phyloP scores from a whole-genome alignment of 2,113 vertebrate genomes.

The Mobula hypostoma region DNA sequence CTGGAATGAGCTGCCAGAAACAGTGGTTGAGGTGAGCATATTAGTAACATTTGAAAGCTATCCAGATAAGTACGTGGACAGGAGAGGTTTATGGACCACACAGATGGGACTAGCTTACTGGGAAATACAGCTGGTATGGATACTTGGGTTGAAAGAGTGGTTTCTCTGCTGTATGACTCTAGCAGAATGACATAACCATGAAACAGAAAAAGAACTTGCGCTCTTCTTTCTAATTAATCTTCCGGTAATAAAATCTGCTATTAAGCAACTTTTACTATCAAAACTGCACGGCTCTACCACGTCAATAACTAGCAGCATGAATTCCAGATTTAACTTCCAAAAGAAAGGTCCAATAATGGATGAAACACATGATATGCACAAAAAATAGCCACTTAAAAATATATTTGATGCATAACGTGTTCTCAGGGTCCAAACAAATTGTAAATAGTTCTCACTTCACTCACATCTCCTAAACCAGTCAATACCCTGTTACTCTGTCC shows the following conservation, averaged over 20 bases:
- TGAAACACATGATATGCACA: not conserved
- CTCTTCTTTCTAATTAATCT: not conserved
- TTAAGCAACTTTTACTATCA: not conserved
- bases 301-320: not conserved
- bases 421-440: not conserved
- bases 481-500: not conserved
- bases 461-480: not conserved
- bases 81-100: too few species aligned
- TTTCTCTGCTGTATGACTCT: too few species aligned
- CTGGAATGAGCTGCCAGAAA: too few species aligned
- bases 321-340: not conserved
- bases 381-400: not conserved
- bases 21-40: too few species aligned
- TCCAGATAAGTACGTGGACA: too few species aligned
- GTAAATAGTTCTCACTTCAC: not conserved
- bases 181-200: not conserved
- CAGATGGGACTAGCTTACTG: too few species aligned
- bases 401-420: not conserved
- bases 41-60: too few species aligned
- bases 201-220: not conserved
- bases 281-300: not conserved
- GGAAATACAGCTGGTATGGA: too few species aligned
- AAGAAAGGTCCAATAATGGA: not conserved
- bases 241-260: not conserved
- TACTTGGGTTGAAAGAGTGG: too few species aligned